A percentile compares a stretch with the other conserved stretches of the same genome.
Evolutionary conservation across 2,797 vertebrate species (phyloP).

Genomic region (Typhlichthys subterraneus): DNA sequence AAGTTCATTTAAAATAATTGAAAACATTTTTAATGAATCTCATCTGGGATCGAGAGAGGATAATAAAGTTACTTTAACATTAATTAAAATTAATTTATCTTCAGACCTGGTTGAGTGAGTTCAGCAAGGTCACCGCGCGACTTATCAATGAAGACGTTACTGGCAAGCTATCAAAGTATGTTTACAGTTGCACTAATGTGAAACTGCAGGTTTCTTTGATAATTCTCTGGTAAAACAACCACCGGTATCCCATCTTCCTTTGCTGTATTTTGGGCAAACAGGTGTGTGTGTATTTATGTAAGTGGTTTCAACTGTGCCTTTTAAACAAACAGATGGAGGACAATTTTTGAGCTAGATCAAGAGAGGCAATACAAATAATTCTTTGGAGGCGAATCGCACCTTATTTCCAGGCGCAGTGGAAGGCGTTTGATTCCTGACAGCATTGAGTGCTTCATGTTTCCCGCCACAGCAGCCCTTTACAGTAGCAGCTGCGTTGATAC

Average conservation of each 20-base stretch:
- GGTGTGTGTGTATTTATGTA: background rate
- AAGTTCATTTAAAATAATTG: background rate
- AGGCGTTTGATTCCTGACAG: slow-evolving; percentile 55
- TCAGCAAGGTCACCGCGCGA: background rate
- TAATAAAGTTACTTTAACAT: slow-evolving; percentile 3
- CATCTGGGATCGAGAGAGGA: background rate
- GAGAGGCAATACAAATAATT: slow-evolving; percentile 41
- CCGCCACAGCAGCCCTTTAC: slow-evolving; percentile 40
- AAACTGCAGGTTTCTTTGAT: no score
- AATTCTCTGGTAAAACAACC: background rate
- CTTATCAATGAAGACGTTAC: slow-evolving; percentile 5
- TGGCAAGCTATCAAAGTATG: background rate
- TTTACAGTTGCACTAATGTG: background rate
- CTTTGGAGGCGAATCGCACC: slow-evolving; percentile 40
- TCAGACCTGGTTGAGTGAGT: background rate
- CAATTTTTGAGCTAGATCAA: slow-evolving; percentile 28
- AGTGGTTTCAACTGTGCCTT: slow-evolving; percentile 14
- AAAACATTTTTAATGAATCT: slow-evolving; percentile 1
- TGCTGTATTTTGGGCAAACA: slow-evolving; percentile 7
- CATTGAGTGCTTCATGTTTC: slow-evolving; percentile 58
- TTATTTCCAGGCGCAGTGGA: slow-evolving; percentile 31
- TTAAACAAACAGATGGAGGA: slow-evolving; percentile 16
- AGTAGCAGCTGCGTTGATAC: slow-evolving; percentile 43
- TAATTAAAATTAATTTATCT: slow-evolving; percentile 16
- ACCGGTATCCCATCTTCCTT: slow-evolving; percentile 2